phyloP scores from a whole-genome alignment of 2,888 invertebrate species.

The Heliconius ethilla region DNA sequence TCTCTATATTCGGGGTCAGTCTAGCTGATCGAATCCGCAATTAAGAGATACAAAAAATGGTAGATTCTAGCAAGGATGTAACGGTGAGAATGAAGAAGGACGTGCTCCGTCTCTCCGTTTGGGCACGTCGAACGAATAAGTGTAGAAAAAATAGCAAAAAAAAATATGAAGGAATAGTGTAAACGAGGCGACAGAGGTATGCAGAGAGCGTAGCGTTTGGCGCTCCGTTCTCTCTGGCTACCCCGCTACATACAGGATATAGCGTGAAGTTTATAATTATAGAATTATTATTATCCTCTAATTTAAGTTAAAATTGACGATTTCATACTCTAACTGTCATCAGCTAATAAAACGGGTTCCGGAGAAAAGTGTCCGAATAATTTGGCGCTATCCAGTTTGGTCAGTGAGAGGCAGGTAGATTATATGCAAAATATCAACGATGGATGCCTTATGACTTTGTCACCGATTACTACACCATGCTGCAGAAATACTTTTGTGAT shows the following conservation, averaged over 20 bases:
- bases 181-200: no score
- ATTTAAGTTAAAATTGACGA: no score
- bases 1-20: no score
- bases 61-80: background rate
- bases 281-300: background rate
- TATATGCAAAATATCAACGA: constrained; percentile 71
- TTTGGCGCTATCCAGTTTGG: constrained; percentile 71
- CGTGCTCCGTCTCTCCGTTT: background rate
- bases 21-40: background rate
- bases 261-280: no score
- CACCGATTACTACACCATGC: constrained; percentile 75
- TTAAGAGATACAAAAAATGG: background rate
- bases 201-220: no score
- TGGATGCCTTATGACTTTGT: constrained; percentile 73
- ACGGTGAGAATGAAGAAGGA: background rate
- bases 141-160: no score
- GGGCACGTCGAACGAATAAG: background rate
- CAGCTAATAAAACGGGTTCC: constrained; percentile 52
- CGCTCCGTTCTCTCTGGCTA: no score
- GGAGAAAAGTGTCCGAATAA: constrained; percentile 63
- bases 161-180: no score
- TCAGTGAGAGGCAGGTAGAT: constrained; percentile 72
- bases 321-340: no score
- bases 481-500: constrained; percentile 77
- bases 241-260: no score